phyloP scores from a whole-genome alignment of 2,113 vertebrate species.

The Dasyprocta punctata region DNA sequence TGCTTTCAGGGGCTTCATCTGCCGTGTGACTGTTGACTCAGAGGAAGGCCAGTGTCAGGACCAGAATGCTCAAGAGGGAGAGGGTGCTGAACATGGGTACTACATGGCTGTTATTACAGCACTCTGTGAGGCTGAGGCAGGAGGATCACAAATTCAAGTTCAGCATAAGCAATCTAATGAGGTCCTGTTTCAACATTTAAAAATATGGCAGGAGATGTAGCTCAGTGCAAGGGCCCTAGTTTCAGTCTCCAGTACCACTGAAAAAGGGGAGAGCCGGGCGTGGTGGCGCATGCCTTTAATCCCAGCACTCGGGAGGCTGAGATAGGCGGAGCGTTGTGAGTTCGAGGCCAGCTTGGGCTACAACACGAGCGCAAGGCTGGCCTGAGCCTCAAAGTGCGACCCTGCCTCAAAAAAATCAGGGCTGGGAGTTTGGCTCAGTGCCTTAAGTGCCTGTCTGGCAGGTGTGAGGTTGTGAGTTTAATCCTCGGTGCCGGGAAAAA shows the following conservation, averaged over 20 bases:
- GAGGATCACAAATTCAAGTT: neutral
- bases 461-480: too few species aligned
- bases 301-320: too few species aligned
- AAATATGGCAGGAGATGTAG: neutral
- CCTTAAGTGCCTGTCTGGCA: too few species aligned
- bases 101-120: neutral
- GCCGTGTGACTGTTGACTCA: rapidly evolving
- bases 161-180: neutral
- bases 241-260: neutral
- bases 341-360: too few species aligned
- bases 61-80: neutral
- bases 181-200: neutral
- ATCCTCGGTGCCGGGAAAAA: too few species aligned
- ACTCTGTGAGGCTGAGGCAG: neutral
- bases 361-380: too few species aligned
- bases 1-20: neutral
- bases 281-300: too few species aligned
- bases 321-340: too few species aligned
- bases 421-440: too few species aligned
- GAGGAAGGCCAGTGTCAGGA: neutral
- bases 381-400: too few species aligned
- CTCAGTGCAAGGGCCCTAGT: neutral
- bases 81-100: neutral
- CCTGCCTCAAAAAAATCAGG: too few species aligned
- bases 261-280: too few species aligned